These are phyloP conservation scores for Lycopodina hypogea DNA, from an alignment of 37 sponge, comb jelly and placozoan genomes.

Conservation along the genomic window DNA sequence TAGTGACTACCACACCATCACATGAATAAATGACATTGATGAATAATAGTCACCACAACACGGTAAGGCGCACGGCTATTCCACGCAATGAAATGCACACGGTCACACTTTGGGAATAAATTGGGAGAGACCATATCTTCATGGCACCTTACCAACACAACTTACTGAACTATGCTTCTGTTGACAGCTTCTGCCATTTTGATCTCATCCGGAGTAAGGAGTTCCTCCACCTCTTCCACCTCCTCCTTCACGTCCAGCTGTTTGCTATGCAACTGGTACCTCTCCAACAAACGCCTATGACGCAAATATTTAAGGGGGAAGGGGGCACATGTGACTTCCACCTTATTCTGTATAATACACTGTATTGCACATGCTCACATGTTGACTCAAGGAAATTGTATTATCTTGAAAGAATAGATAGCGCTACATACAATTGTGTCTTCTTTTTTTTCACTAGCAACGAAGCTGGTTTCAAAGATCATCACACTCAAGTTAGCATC, in stretches of 20 bases:
- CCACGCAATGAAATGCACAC: background rate
- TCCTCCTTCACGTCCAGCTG: conserved; percentile 23
- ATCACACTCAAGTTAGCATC: no score
- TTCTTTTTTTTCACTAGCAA: no score
- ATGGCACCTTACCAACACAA: background rate
- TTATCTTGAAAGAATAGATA: no score
- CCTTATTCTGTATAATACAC: background rate
- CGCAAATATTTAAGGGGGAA: background rate
- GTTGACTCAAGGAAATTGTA: background rate
- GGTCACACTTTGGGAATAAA: background rate
- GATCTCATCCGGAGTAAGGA: conserved; percentile 76
- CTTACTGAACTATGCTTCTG: conserved; percentile 53
- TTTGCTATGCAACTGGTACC: conserved; percentile 32
- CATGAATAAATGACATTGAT: background rate
- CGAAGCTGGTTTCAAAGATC: no score
- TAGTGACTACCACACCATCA: background rate
- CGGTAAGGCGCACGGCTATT: no score
- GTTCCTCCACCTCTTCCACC: conserved; percentile 65
- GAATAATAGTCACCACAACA: background rate
- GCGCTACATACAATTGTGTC: no score
- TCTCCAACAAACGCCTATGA: conserved; percentile 64
- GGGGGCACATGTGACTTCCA: background rate
- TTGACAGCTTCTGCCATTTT: conserved; percentile 36
- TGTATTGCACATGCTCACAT: background rate
- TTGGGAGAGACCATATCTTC: no score